phyloP scores from a whole-genome alignment of 2,888 invertebrate genomes.

The Plagodis pulveraria region DNA sequence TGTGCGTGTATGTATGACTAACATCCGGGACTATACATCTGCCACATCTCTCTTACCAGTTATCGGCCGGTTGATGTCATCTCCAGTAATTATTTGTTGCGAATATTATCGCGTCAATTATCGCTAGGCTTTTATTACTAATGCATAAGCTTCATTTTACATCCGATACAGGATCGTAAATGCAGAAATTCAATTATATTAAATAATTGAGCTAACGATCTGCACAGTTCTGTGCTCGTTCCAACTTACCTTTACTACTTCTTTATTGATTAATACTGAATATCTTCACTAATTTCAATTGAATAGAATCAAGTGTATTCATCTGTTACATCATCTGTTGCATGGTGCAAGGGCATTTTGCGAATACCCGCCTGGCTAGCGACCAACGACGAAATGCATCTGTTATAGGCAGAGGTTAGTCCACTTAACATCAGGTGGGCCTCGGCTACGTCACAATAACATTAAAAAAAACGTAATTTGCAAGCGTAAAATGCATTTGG shows the following conservation, averaged over 20 bases:
- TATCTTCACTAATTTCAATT: slow-evolving; percentile 39
- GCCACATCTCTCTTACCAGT: slow-evolving; percentile 52
- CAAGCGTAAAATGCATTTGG: no score
- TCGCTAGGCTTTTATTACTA: slow-evolving; percentile 38
- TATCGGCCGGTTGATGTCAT: slow-evolving; percentile 37
- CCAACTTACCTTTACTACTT: slow-evolving; percentile 46
- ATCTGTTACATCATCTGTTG: no score
- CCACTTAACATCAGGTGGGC: no score
- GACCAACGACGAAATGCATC: no score
- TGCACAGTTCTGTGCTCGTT: slow-evolving; percentile 48
- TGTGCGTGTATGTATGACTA: slow-evolving; percentile 68
- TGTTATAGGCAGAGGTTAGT: no score
- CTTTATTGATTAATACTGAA: slow-evolving; percentile 49
- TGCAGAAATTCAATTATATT: slow-evolving; percentile 52
- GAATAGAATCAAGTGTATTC: no score
- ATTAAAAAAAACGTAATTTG: no score
- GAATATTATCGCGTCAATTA: slow-evolving; percentile 36
- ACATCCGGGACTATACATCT: slow-evolving; percentile 78
- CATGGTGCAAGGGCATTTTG: no score
- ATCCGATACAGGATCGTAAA: slow-evolving; percentile 39
- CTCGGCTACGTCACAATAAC: no score
- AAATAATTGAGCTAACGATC: slow-evolving; percentile 42
- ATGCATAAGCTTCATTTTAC: slow-evolving; percentile 38
- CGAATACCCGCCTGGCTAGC: no score
- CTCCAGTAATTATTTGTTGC: slow-evolving; percentile 37